Percentiles rank a stretch among this genome's conserved stretches.
Evolutionary conservation across 1,140 invertebrate genomes (phyloP).

Genomic region (Melitaea cinxia): DNA sequence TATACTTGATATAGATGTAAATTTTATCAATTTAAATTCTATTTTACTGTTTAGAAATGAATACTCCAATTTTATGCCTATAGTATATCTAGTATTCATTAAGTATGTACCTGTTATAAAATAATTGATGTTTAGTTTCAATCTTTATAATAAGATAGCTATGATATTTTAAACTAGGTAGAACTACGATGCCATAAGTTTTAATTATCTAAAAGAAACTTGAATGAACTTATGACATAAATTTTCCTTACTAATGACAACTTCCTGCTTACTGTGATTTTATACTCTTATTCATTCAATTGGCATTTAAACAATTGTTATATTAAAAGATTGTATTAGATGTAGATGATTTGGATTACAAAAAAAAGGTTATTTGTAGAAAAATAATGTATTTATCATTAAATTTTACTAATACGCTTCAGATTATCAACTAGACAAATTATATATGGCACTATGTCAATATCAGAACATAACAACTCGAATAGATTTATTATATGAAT

Average conservation of each 20-base stretch:
- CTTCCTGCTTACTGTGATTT: too few species aligned
- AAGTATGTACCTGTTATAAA: slow-evolving; percentile 1
- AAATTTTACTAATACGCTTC: background rate
- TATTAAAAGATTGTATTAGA: background rate
- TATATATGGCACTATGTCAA: slow-evolving; percentile 20
- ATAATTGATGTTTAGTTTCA: background rate
- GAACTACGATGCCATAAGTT: background rate
- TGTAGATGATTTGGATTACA: background rate
- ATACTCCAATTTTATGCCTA: background rate
- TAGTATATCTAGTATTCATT: background rate
- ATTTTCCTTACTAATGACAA: too few species aligned
- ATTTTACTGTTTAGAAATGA: too few species aligned
- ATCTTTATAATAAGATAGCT: background rate
- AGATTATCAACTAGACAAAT: slow-evolving; percentile 2
- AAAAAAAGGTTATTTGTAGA: slow-evolving; percentile 3
- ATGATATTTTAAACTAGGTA: background rate
- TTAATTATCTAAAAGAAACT: background rate
- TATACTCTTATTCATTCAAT: background rate
- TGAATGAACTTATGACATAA: too few species aligned
- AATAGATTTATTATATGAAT: background rate
- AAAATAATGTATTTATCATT: slow-evolving; percentile 7
- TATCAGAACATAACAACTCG: background rate
- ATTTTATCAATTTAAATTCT: background rate
- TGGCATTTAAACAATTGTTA: background rate
- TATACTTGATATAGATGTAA: background rate